phyloP scores from a whole-genome alignment of 2,888 invertebrate genomes.

The Nipponacmea schrenckii region DNA sequence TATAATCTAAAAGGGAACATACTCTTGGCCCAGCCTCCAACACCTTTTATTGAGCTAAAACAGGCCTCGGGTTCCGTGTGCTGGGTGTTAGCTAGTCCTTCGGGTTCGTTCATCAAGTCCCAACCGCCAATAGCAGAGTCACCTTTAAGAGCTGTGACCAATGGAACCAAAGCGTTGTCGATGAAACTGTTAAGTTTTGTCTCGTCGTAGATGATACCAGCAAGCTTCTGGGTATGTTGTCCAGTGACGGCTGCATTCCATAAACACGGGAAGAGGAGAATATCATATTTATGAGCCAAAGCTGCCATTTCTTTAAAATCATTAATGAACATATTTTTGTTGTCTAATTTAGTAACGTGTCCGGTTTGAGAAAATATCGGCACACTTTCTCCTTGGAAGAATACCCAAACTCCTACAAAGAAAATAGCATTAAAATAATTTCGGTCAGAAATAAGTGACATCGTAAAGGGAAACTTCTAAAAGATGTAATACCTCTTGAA shows the following conservation, averaged over 20 bases:
- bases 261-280: neutral
- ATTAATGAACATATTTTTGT: neutral
- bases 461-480: too few relatives aligned
- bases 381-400: neutral
- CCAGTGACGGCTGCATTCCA: neutral
- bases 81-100: neutral
- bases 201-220: neutral
- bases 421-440: too few relatives aligned
- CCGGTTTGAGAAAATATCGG: neutral
- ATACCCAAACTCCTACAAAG: neutral
- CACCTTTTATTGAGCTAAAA: neutral
- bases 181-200: neutral
- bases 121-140: neutral
- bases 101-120: slow-evolving; percentile 1
- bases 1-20: neutral
- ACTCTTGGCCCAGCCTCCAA: neutral
- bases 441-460: too few relatives aligned
- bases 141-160: neutral
- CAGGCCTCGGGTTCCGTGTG: neutral
- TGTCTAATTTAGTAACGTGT: neutral
- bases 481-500: too few relatives aligned
- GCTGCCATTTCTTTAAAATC: slow-evolving; percentile 1
- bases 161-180: neutral
- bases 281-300: neutral
- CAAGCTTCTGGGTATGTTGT: neutral